These are phyloP conservation scores for Vulpes vulpes DNA, from an alignment of 2,113 vertebrate species.

Conservation along the genomic window DNA sequence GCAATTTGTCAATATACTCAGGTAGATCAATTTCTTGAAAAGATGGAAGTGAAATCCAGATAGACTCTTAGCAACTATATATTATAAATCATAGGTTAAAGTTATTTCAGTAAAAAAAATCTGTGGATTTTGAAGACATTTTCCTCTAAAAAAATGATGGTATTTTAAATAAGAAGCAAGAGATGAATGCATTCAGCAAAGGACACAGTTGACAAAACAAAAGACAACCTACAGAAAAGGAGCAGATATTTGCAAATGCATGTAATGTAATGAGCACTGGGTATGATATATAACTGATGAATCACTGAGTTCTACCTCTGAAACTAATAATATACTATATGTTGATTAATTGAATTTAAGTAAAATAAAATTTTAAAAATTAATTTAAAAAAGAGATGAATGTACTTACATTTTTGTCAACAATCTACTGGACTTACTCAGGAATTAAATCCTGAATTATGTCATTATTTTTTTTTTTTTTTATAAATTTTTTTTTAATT, in stretches of 20 bases:
- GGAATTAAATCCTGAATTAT: not conserved
- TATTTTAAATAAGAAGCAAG: not conserved
- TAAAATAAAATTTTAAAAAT: too few relatives aligned
- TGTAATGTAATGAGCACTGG: too few relatives aligned
- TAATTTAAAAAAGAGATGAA: not conserved
- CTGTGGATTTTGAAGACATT: not conserved
- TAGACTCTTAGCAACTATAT: not conserved
- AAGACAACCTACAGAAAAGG: not conserved
- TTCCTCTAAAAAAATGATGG: not conserved
- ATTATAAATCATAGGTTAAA: not conserved
- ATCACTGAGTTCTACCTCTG: too few relatives aligned
- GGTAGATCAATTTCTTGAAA: not conserved
- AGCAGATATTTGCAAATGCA: not conserved
- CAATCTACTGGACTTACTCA: not conserved
- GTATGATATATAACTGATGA: too few relatives aligned
- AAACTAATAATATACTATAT: too few relatives aligned
- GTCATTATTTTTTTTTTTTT: not conserved
- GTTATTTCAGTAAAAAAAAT: not conserved
- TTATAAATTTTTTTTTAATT: too few relatives aligned
- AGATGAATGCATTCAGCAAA: not conserved
- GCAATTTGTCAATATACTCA: not conserved
- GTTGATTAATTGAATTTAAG: too few relatives aligned
- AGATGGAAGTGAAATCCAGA: not conserved
- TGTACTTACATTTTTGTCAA: not conserved
- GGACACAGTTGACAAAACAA: not conserved